A percentile compares a stretch with the other conserved stretches of the same genome.
phyloP scores from a whole-genome alignment of 35 echinoderm and acorn worm species.

The Amphiura filiformis region DNA sequence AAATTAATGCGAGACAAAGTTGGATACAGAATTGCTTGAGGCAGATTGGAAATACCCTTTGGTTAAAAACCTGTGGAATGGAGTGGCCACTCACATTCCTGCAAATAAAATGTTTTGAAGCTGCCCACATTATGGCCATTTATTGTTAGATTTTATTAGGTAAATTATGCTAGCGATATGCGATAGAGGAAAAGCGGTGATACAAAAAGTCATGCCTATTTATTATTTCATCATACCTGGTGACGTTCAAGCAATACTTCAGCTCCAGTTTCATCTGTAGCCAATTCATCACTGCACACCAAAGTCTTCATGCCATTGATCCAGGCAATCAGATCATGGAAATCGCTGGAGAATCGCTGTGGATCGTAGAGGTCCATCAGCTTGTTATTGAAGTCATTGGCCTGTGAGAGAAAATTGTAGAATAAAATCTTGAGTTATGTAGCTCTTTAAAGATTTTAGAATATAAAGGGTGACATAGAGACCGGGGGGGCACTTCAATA shows the following conservation, averaged over 20 bases:
- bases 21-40: too few species aligned
- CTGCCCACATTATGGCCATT: too few species aligned
- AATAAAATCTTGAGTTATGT: conserved; percentile 29
- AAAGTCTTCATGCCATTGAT: conserved; percentile 92
- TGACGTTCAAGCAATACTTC: conserved; percentile 96
- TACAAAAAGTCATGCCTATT: too few species aligned
- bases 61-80: too few species aligned
- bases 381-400: conserved; percentile 81
- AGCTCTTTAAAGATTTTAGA: conserved; percentile 4
- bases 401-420: conserved; percentile 36
- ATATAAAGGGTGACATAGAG: conserved; percentile 48
- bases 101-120: not conserved
- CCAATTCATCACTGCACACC: conserved; percentile 86
- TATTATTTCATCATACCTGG: conserved; percentile 51
- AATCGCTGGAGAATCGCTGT: conserved; percentile 93
- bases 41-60: too few species aligned
- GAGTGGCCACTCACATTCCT: not conserved
- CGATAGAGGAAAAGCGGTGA: too few species aligned
- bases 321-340: conserved; percentile 91
- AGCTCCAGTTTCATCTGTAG: conserved; percentile 94
- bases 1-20: not conserved
- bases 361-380: conserved; percentile 86
- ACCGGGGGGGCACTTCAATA: too few species aligned
- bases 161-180: not conserved
- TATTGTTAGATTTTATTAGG: too few species aligned